A percentile compares a stretch with the other conserved stretches of the same genome.
Conservation (phyloP, 2,888 invertebrate species). For the Tetragonula carbonaria region DNA sequence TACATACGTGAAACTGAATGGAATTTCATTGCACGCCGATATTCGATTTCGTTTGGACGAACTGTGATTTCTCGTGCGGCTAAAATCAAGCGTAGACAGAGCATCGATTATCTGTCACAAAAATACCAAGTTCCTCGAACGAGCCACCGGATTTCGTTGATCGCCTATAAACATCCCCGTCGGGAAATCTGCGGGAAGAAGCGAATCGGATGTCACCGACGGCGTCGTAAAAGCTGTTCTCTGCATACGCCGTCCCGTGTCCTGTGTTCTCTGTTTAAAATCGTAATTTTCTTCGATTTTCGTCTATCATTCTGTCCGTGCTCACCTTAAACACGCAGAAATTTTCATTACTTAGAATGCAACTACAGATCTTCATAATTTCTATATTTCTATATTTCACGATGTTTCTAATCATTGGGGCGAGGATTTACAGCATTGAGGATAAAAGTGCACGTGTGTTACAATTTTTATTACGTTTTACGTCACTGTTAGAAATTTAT, state of each 20-base stretch:
- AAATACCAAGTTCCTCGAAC: conserved; percentile 3
- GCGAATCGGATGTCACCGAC: conserved; percentile 5
- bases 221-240: background rate
- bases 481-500: no score
- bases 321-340: no score
- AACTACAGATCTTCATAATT: no score
- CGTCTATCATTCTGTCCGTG: no score
- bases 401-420: no score
- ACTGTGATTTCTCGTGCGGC: conserved; percentile 12
- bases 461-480: no score
- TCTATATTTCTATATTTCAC: no score
- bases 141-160: conserved; percentile 31
- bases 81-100: conserved; percentile 8
- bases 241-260: background rate
- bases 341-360: no score
- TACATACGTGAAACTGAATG: background rate
- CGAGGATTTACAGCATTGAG: no score
- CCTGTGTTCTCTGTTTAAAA: background rate
- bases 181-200: conserved; percentile 43
- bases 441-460: no score
- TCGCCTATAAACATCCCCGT: conserved; percentile 38
- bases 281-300: no score
- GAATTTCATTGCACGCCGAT: background rate
- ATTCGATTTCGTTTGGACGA: conserved; percentile 12
- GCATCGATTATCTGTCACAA: conserved; percentile 47